Evolutionary conservation across 2,888 invertebrate species (phyloP).

Genomic region (Caenorhabditis wallacei): DNA sequence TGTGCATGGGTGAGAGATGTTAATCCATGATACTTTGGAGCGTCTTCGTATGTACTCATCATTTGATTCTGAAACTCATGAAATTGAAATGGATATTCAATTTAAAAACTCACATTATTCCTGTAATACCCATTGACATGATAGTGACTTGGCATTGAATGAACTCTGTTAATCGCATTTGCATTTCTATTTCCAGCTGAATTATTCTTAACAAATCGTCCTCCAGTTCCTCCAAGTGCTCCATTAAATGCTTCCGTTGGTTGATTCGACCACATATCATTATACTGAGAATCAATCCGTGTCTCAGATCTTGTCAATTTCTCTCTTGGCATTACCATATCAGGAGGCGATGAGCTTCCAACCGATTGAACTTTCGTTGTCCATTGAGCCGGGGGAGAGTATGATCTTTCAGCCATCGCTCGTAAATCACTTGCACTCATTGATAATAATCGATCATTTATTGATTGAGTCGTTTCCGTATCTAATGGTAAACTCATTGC

Average conservation of each 20-base stretch:
- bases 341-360: slow-evolving; percentile 41
- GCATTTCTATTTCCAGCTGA: slow-evolving; percentile 67
- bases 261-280: slow-evolving; percentile 58
- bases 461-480: slow-evolving; percentile 28
- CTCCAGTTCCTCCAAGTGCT: slow-evolving; percentile 42
- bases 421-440: slow-evolving; percentile 50
- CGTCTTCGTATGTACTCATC: slow-evolving; percentile 40
- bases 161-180: slow-evolving; percentile 74
- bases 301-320: slow-evolving; percentile 61
- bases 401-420: slow-evolving; percentile 53
- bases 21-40: slow-evolving; percentile 24
- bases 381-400: slow-evolving; percentile 50
- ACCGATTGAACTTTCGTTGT: slow-evolving; percentile 10
- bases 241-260: slow-evolving; percentile 25
- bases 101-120: slow-evolving; percentile 50
- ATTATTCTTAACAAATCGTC: slow-evolving; percentile 71
- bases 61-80: slow-evolving; percentile 38
- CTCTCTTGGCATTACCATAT: slow-evolving; percentile 25
- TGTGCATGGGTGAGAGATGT: slow-evolving; percentile 62
- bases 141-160: slow-evolving; percentile 76
- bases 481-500: slow-evolving; percentile 29
- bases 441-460: slow-evolving; percentile 51
- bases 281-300: slow-evolving; percentile 49
- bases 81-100: background rate
- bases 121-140: slow-evolving; percentile 67